Percentiles rank a stretch among this genome's conserved stretches.
Evolutionary conservation across 2,888 invertebrate genomes (phyloP).

Genomic region (Omphaloscelis lunosa): DNA sequence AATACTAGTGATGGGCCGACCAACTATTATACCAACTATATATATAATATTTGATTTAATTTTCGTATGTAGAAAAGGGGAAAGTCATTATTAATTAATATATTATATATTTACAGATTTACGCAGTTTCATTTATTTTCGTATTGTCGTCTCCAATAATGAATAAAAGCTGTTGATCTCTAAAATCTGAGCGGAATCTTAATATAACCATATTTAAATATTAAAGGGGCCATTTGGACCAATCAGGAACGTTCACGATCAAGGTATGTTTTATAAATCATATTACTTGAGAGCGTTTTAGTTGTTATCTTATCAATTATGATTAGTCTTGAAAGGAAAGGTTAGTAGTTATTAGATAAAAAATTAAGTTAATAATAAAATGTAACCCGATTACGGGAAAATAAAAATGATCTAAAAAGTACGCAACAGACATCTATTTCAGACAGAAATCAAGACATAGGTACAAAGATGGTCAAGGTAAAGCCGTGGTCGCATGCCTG

Average conservation of each 20-base stretch:
- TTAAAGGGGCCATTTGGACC: slow-evolving; percentile 33
- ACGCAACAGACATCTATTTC: too few species aligned
- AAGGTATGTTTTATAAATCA: slow-evolving; percentile 32
- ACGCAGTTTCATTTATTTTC: not conserved
- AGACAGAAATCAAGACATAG: too few species aligned
- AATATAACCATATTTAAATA: slow-evolving; percentile 36
- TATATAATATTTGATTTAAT: not conserved
- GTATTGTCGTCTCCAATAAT: not conserved
- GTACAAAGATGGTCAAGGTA: too few species aligned
- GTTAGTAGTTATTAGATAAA: slow-evolving; percentile 12
- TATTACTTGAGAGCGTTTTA: slow-evolving; percentile 38
- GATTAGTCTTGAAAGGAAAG: slow-evolving; percentile 17
- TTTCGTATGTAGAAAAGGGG: not conserved
- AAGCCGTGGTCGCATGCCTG: too few species aligned
- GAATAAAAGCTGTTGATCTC: slow-evolving; percentile 25
- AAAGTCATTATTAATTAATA: too few species aligned
- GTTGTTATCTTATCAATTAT: slow-evolving; percentile 33
- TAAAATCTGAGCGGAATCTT: slow-evolving; percentile 6
- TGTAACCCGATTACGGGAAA: too few species aligned
- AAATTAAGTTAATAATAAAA: too few species aligned
- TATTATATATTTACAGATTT: too few species aligned
- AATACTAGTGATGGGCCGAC: too few species aligned
- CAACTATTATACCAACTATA: too few species aligned
- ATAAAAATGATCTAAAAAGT: too few species aligned
- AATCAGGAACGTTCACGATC: slow-evolving; percentile 24